Evolutionary conservation across 1,140 invertebrate species (phyloP), one percentile per base, ranked within the genome.

Genomic region (Zaprionus inermis): DNA sequence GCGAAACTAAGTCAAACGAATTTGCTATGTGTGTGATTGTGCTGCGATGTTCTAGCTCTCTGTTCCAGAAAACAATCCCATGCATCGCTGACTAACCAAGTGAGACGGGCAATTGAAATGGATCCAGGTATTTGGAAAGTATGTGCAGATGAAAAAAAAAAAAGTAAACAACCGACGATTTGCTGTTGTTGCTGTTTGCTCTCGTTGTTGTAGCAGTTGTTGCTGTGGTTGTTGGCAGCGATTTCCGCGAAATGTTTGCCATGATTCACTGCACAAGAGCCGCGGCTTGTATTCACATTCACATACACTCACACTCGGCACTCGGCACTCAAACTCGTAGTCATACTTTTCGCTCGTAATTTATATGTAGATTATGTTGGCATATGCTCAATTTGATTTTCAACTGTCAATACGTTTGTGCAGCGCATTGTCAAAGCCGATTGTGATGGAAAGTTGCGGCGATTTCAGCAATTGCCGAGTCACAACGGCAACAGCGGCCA

Each of bases 181-280:
- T 51, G 75, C 41, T 55, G 28, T 49, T 59, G 63, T 66, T 52
- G 10, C 5, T 61, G 24, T 30, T 57, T 44, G 41, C n/a, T 76
- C 57, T 71, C 38, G 49, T 54, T 49, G 52, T 44, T 63, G 64
- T 76, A 57, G 57, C 55, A 72, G 73, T 76, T 57, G 64, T 52
- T 64, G 49, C 56, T 72, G 65, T 67, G 78, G 54, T 60, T 71
- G 67, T 74, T 82, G 61, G 44, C 69, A 54, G 66, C 65, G 72
- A 88, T 88, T 88, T 88, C 82, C 82, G 82, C 76, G 82, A 86
- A 82, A 76, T 74, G 83, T 61, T 72, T 82, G 76, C 66, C 79
- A 86, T 86, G 82, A 86, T 86, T 88, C 82, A 88, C 72, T 86
- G 79, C 76, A 82, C 82, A 88, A 74, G 73, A 7, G 14, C 79